phyloP scores from a whole-genome alignment of 2,888 invertebrate species.

The Diachrysia chrysitis region DNA sequence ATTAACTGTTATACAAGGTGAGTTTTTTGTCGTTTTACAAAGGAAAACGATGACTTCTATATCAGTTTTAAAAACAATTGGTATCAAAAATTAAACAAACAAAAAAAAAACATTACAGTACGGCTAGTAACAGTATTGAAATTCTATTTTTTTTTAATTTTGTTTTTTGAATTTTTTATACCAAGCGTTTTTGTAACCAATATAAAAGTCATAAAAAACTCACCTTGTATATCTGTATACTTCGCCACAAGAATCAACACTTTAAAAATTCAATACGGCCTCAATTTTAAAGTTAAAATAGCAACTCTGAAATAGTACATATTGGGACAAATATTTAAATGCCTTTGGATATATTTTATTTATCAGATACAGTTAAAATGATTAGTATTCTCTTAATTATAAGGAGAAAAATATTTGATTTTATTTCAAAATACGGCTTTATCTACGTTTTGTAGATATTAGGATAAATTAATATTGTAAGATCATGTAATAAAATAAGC shows the following conservation, averaged over 20 bases:
- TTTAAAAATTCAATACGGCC: neutral
- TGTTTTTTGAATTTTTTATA: too few relatives aligned
- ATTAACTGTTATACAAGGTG: too few relatives aligned
- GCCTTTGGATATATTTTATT: neutral
- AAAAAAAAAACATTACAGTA: too few relatives aligned
- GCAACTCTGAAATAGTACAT: conserved; percentile 9
- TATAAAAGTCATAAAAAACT: too few relatives aligned
- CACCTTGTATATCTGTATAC: neutral
- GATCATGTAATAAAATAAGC: conserved; percentile 30
- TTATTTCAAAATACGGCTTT: neutral
- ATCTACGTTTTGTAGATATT: conserved; percentile 7
- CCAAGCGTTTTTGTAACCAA: too few relatives aligned
- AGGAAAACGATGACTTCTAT: too few relatives aligned
- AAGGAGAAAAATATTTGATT: conserved; percentile 6
- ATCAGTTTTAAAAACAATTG: too few relatives aligned
- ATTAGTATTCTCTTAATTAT: neutral
- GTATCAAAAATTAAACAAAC: too few relatives aligned
- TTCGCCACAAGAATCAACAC: neutral
- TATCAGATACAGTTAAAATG: neutral
- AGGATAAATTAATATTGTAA: neutral
- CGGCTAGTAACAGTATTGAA: too few relatives aligned
- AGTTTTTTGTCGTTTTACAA: too few relatives aligned
- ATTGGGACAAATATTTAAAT: neutral
- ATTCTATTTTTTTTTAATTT: too few relatives aligned
- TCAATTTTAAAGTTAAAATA: conserved; percentile 22